Conservation (phyloP, 2,888 invertebrate genomes). For the Theodoxus fluviatilis region DNA sequence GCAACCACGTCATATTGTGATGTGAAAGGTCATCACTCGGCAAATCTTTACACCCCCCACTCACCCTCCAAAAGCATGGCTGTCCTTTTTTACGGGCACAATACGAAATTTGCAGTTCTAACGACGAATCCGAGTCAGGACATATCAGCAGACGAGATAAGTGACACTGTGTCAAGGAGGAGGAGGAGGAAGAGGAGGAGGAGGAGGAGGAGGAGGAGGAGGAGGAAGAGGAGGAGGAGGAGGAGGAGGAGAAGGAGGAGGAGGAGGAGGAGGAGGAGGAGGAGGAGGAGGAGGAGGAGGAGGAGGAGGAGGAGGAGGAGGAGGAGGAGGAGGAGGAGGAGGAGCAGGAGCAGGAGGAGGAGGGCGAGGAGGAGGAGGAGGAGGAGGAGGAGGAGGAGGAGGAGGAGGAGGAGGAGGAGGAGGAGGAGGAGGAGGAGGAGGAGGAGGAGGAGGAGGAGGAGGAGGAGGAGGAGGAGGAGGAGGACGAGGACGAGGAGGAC, state of each 20-base stretch:
- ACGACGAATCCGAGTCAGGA: no score
- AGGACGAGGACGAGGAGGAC: slow-evolving; percentile 8
- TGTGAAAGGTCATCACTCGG: no score
- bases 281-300: slow-evolving; percentile 23
- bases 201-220: background rate
- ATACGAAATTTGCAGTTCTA: no score
- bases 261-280: slow-evolving; percentile 17
- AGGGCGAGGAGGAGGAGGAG: background rate
- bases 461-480: slow-evolving; percentile 28
- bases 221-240: slow-evolving; percentile 8
- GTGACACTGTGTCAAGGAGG: background rate
- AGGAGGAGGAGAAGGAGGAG: slow-evolving; percentile 18
- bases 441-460: slow-evolving; percentile 21
- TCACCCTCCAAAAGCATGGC: no score
- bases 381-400: background rate
- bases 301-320: slow-evolving; percentile 20
- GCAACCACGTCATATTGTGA: no score
- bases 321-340: slow-evolving; percentile 3
- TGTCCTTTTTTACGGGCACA: no score
- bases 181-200: background rate
- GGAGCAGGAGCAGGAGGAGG: background rate
- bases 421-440: background rate
- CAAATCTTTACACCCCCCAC: no score
- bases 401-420: slow-evolving; percentile 7
- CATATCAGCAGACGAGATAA: no score